These are phyloP conservation scores for Beroe forskalii DNA, from an alignment of 37 sponge, comb jelly and placozoan genomes.

Conservation along the genomic window DNA sequence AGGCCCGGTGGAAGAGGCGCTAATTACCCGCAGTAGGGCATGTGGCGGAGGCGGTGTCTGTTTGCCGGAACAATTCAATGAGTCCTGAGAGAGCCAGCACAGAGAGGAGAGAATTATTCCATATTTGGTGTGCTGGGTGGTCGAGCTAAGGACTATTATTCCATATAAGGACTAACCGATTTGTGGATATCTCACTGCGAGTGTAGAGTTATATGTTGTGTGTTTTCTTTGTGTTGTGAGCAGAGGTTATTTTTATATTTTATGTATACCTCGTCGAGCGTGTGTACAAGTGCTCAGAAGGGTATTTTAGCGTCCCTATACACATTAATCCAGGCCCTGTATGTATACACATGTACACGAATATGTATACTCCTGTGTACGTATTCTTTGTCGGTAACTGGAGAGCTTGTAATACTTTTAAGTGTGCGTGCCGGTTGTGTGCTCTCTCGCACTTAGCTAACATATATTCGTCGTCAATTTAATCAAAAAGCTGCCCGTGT, in stretches of 20 bases:
- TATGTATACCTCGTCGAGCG: not conserved
- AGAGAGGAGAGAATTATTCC: slow-evolving; percentile 38
- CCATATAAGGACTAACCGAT: slow-evolving; percentile 64
- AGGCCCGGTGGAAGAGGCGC: slow-evolving; percentile 41
- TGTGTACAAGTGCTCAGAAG: not conserved
- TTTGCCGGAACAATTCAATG: slow-evolving; percentile 64
- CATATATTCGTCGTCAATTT: slow-evolving; percentile 13
- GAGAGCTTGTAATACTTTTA: too few species aligned
- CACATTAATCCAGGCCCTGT: not conserved
- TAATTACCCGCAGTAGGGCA: not conserved
- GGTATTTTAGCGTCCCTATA: not conserved
- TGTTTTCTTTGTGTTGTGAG: slow-evolving; percentile 30
- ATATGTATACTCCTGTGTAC: too few species aligned
- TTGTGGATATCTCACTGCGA: slow-evolving; percentile 11
- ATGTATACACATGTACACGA: not conserved
- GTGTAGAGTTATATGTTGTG: not conserved
- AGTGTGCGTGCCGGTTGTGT: too few species aligned
- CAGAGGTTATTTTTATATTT: not conserved
- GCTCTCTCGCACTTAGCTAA: not conserved
- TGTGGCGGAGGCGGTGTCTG: slow-evolving; percentile 23
- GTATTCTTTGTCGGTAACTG: too few species aligned
- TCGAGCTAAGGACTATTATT: slow-evolving; percentile 32
- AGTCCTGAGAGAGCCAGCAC: slow-evolving; percentile 9
- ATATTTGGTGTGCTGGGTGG: slow-evolving; percentile 27
- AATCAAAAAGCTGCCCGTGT: slow-evolving; percentile 37